Percentiles rank a stretch among this genome's conserved stretches.
Evolutionary conservation across 2,797 vertebrate species (phyloP).

Genomic region (Chaetodon trifasciatus): DNA sequence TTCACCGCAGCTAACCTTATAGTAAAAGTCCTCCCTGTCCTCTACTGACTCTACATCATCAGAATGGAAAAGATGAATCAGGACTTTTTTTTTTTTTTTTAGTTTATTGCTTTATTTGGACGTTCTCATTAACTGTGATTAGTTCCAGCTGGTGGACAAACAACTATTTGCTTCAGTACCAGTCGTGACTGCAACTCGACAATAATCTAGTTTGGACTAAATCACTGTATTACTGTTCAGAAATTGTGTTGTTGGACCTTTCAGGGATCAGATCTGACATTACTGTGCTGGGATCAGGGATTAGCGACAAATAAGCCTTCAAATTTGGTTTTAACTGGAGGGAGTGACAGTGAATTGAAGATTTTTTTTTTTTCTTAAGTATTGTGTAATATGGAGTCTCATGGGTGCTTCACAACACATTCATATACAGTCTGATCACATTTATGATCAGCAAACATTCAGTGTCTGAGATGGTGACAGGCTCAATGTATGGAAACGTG

Average conservation of each 20-base stretch:
- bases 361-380: neutral
- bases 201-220: neutral
- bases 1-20: too few relatives aligned
- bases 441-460: too few relatives aligned
- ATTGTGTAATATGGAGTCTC: neutral
- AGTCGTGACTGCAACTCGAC: constrained; percentile 4
- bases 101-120: neutral
- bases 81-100: neutral
- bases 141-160: constrained; percentile 25
- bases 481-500: neutral
- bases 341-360: neutral
- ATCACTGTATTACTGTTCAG: neutral
- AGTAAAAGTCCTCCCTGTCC: too few relatives aligned
- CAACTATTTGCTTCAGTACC: constrained; percentile 3
- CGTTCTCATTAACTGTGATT: constrained; percentile 28
- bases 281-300: neutral
- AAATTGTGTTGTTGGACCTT: neutral
- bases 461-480: neutral
- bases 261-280: neutral
- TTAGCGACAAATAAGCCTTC: neutral
- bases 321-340: neutral
- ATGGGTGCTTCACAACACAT: neutral
- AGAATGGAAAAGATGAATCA: too few relatives aligned
- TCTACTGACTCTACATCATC: too few relatives aligned
- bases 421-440: neutral